phyloP scores from a whole-genome alignment of 2,113 vertebrate species.

The Pseudorectes ferrugineus region DNA sequence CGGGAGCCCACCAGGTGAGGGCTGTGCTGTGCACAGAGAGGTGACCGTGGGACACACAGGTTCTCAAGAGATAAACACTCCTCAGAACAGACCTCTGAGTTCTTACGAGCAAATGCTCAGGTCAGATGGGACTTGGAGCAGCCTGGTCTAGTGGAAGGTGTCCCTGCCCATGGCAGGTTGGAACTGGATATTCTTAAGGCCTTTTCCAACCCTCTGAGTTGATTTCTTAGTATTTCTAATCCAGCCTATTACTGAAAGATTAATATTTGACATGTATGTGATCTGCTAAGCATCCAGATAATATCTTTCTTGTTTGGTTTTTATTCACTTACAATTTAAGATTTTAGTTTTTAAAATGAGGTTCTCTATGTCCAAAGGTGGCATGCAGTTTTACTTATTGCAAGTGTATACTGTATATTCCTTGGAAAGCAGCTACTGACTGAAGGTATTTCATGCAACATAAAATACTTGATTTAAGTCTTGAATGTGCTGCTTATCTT shows the following conservation, averaged over 20 bases:
- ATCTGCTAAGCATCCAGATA: not conserved
- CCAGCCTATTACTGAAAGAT: not conserved
- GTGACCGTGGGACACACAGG: not conserved
- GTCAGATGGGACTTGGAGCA: not conserved
- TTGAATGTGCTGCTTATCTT: not conserved
- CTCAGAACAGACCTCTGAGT: not conserved
- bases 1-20: constrained; percentile 87
- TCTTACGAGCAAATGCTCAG: not conserved
- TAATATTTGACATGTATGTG: not conserved
- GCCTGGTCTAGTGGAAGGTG: no score
- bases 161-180: not conserved
- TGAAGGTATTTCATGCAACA: not conserved
- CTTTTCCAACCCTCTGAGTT: not conserved
- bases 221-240: not conserved
- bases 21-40: not conserved
- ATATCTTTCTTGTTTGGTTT: not conserved
- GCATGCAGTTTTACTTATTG: not conserved
- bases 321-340: not conserved
- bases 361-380: not conserved
- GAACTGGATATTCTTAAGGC: not conserved
- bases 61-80: not conserved
- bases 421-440: not conserved
- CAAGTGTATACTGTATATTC: not conserved
- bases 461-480: not conserved
- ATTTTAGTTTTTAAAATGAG: not conserved